Evolutionary conservation across 2,113 vertebrate species (phyloP).

Genomic region (Dendropsophus ebraccatus): DNA sequence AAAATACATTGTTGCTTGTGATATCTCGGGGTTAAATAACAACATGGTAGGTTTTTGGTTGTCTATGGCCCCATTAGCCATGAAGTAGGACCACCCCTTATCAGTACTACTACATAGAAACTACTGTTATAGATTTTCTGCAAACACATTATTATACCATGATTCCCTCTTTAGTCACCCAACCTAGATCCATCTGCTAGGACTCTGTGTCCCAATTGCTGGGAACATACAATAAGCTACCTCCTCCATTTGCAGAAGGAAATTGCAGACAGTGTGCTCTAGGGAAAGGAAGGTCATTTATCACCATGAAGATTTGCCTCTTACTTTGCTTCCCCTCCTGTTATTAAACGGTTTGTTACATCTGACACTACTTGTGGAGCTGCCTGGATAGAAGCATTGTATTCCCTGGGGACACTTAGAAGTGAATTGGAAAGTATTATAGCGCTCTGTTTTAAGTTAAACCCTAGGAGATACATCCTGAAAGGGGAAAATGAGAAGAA

Average conservation of each 20-base stretch:
- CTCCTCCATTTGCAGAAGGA: slow-evolving; percentile 18
- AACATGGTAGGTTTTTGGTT: too few species aligned
- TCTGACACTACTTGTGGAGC: slow-evolving; percentile 44
- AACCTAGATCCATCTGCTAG: slow-evolving; percentile 7
- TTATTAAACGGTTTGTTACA: slow-evolving; percentile 53
- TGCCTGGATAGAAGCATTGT: slow-evolving; percentile 15
- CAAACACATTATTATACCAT: background rate
- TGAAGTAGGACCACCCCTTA: too few species aligned
- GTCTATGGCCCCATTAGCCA: too few species aligned
- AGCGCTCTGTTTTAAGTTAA: background rate
- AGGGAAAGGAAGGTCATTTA: slow-evolving; percentile 38
- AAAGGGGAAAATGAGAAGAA: background rate
- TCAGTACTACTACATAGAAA: background rate
- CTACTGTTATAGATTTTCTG: background rate
- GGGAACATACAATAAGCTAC: background rate
- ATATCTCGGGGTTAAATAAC: too few species aligned
- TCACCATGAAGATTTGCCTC: slow-evolving; percentile 47
- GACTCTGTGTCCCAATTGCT: background rate
- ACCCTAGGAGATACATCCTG: background rate
- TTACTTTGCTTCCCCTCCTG: slow-evolving; percentile 26
- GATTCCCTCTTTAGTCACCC: background rate
- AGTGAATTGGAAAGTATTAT: slow-evolving; percentile 45
- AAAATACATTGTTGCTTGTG: too few species aligned
- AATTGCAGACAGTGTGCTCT: slow-evolving; percentile 27
- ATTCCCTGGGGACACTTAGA: slow-evolving; percentile 19